These are phyloP conservation scores for Pelagia noctiluca DNA, from an alignment of 30 jellyfish, hydroid and myxozoan species.

Conservation along the genomic window DNA sequence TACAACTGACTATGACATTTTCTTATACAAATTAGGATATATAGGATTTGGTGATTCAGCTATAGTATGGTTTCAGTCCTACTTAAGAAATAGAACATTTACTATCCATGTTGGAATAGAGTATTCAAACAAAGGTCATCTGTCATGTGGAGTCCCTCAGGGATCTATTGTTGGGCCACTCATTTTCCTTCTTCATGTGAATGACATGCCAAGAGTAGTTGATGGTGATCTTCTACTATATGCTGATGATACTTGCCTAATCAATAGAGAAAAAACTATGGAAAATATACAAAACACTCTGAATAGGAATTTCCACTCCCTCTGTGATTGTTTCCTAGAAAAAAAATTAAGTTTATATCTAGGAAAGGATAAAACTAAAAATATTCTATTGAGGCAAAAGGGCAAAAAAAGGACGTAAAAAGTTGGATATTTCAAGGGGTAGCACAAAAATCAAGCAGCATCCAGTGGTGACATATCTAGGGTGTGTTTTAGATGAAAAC, in stretches of 20 bases:
- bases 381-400: constrained; percentile 6
- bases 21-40: constrained; percentile 12
- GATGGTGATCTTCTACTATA: constrained; percentile 30
- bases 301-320: neutral
- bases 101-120: neutral
- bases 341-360: constrained; percentile 7
- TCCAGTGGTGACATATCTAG: constrained; percentile 41
- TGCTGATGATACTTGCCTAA: constrained; percentile 38
- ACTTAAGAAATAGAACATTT: constrained; percentile 15
- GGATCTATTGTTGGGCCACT: constrained; percentile 48
- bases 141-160: constrained; percentile 53
- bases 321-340: neutral
- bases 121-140: neutral
- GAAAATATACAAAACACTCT: constrained; percentile 10
- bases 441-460: constrained; percentile 51
- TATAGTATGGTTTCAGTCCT: constrained; percentile 15
- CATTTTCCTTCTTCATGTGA: constrained; percentile 3
- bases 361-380: constrained; percentile 8
- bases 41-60: constrained; percentile 25
- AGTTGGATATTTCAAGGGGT: constrained; percentile 15
- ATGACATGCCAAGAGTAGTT: constrained; percentile 35
- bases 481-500: constrained; percentile 32
- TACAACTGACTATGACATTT: constrained; percentile 23
- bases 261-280: neutral
- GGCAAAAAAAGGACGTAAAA: neutral